Evolutionary conservation across 2,888 invertebrate genomes (phyloP).

Genomic region (Ctena decussata): DNA sequence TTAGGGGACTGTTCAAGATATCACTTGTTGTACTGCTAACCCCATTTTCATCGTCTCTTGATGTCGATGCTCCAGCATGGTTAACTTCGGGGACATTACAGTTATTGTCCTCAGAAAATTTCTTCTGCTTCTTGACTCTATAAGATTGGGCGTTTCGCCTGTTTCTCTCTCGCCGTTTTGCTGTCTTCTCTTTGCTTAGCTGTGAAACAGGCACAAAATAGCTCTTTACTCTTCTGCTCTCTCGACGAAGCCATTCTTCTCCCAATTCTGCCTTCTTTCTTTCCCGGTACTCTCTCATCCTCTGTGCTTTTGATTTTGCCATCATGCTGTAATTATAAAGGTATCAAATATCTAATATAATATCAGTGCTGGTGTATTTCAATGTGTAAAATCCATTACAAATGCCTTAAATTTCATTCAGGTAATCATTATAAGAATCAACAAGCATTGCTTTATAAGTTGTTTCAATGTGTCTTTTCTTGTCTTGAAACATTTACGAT

Average conservation of each 20-base stretch:
- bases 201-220: conserved; percentile 25
- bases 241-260: conserved; percentile 12
- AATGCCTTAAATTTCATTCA: too few species aligned
- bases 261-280: conserved; percentile 35
- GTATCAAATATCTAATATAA: too few species aligned
- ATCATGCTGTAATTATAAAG: too few species aligned
- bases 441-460: too few species aligned
- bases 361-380: too few species aligned
- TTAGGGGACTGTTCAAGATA: too few species aligned
- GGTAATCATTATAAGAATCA: too few species aligned
- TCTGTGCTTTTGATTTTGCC: conserved; percentile 36
- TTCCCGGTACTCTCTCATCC: conserved; percentile 42
- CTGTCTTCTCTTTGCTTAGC: conserved; percentile 13
- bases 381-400: too few species aligned
- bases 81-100: too few species aligned
- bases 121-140: neutral
- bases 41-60: conserved; percentile 25
- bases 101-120: too few species aligned
- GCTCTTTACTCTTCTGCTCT: conserved; percentile 2
- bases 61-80: neutral
- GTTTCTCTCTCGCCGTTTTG: neutral
- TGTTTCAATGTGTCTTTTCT: too few species aligned
- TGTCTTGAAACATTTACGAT: too few species aligned
- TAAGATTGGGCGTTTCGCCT: neutral
- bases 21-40: conserved; percentile 4